A percentile compares a stretch with the other conserved stretches of the same genome.
These are phyloP conservation scores for Scolanthus callimorphus DNA, from an alignment of 92 coral and sea anemone genomes.

Conservation along the genomic window DNA sequence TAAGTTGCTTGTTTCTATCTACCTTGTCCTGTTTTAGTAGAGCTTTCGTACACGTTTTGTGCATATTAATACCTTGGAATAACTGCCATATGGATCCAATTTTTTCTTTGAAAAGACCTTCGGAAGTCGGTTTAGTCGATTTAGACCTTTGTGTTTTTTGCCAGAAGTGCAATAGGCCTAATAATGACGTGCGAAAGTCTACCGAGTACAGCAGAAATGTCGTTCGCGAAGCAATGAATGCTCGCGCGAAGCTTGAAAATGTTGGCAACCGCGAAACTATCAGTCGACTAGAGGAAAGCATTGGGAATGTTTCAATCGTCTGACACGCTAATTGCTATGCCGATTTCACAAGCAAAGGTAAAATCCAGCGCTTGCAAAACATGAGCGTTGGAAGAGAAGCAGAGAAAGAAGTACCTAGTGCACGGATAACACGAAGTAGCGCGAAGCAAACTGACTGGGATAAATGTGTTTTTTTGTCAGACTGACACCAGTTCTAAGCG, in stretches of 20 bases:
- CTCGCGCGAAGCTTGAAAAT: not conserved
- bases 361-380: constrained; percentile 25
- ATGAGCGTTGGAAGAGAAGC: constrained; percentile 3
- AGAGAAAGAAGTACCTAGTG: constrained; percentile 1
- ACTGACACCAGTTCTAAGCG: constrained; percentile 17
- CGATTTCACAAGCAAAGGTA: constrained; percentile 33
- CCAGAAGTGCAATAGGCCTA: not conserved
- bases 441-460: constrained; percentile 11
- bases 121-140: not conserved
- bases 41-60: no score
- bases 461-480: not conserved
- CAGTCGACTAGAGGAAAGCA: not conserved
- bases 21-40: no score
- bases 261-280: not conserved
- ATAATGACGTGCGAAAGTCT: not conserved
- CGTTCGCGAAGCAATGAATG: not conserved
- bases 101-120: constrained; percentile 1
- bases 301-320: not conserved
- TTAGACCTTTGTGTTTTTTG: not conserved
- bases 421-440: constrained; percentile 18
- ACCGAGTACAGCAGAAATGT: not conserved
- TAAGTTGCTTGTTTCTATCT: no score
- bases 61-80: no score
- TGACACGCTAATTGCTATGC: constrained; percentile 40
- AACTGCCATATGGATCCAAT: not conserved